Conservation (phyloP, 2,113 vertebrate genomes). For the Gambusia affinis region DNA sequence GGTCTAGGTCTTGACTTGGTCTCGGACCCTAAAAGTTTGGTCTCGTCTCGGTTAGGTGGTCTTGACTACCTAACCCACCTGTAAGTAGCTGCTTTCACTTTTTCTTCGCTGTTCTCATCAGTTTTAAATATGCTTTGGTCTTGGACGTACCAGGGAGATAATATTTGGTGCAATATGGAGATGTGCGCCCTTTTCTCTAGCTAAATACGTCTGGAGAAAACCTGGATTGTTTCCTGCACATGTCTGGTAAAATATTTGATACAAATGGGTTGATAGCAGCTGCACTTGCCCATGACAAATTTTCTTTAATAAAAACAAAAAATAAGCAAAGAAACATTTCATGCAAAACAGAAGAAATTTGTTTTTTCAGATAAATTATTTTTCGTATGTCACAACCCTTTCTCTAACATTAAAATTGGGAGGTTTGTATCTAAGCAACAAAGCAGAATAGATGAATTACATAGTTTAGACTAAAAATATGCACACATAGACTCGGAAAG, state of each 20-base stretch:
- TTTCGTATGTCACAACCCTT: slow-evolving; percentile 1
- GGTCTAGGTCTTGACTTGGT: too few relatives aligned
- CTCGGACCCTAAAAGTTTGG: too few relatives aligned
- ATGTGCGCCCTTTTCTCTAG: too few relatives aligned
- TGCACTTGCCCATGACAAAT: background rate
- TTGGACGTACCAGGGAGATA: too few relatives aligned
- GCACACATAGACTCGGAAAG: slow-evolving; percentile 3
- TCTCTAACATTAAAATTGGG: slow-evolving; percentile 32
- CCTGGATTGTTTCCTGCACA: background rate
- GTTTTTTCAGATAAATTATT: too few relatives aligned
- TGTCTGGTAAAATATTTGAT: background rate
- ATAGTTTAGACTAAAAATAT: slow-evolving; percentile 27
- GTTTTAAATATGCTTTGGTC: too few relatives aligned
- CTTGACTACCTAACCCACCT: too few relatives aligned
- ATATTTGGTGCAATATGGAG: too few relatives aligned
- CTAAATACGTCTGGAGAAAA: background rate
- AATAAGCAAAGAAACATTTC: background rate
- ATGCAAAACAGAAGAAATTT: too few relatives aligned
- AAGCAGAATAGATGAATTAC: slow-evolving; percentile 42
- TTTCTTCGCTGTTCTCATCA: too few relatives aligned
- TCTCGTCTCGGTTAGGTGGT: too few relatives aligned
- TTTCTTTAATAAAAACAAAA: background rate
- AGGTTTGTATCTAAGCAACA: slow-evolving; percentile 68
- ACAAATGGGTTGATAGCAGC: background rate
- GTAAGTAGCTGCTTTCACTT: too few relatives aligned